Percentiles rank a stretch among this genome's conserved stretches.
Conservation (phyloP, 1,140 invertebrate genomes). For the Tetramorium alpestre region DNA sequence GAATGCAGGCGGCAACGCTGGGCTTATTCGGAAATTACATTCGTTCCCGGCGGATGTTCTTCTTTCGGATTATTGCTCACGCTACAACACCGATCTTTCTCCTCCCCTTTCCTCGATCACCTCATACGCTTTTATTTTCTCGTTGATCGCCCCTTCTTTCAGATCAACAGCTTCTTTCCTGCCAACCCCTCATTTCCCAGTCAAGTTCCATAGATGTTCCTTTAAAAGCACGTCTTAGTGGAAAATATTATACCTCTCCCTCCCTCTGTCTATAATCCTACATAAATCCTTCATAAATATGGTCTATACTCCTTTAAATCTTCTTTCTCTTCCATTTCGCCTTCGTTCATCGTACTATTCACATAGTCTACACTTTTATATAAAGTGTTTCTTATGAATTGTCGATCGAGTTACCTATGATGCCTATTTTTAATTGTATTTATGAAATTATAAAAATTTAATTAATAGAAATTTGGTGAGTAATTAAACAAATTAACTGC, state of each 20-base stretch:
- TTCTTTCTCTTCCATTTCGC: too few relatives aligned
- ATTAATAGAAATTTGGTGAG: neutral
- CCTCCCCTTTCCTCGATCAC: neutral
- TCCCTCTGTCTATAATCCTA: conserved; percentile 22
- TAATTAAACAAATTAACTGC: neutral
- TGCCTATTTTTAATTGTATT: neutral
- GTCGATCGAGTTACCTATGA: neutral
- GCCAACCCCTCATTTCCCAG: conserved; percentile 33
- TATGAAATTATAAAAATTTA: neutral
- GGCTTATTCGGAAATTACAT: conserved; percentile 68
- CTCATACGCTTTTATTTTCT: conserved; percentile 48
- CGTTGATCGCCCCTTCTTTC: conserved; percentile 26
- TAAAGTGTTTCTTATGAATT: conserved; percentile 23
- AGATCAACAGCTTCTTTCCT: conserved; percentile 32
- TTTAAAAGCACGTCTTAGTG: conserved; percentile 48
- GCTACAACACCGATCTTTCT: conserved; percentile 20
- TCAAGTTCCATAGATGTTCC: conserved; percentile 40
- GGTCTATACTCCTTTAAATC: conserved; percentile 29
- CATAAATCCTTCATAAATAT: conserved; percentile 50
- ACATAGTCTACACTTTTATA: conserved; percentile 22
- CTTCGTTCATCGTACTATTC: neutral
- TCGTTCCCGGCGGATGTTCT: conserved; percentile 51
- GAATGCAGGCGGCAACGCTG: neutral
- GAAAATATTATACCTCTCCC: conserved; percentile 8
- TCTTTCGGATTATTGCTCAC: conserved; percentile 44